A percentile compares a stretch with the other conserved stretches of the same genome.
Conservation (phyloP, 2,888 invertebrate species). For the Athrips mouffetella region DNA sequence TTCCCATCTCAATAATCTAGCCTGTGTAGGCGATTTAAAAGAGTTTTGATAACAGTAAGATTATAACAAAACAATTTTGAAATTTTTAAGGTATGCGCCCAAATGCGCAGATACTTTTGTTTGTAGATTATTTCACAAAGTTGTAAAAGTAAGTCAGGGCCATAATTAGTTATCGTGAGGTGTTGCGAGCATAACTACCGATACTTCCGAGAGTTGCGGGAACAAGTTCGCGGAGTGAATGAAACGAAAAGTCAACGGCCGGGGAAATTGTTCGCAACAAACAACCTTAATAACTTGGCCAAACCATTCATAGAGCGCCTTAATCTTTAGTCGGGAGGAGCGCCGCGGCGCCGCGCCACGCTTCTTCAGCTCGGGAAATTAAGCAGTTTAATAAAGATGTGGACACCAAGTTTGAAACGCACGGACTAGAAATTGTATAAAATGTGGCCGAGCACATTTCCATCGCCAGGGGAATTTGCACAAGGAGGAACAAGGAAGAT, state of each 20-base stretch:
- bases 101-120: too few relatives aligned
- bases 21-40: too few relatives aligned
- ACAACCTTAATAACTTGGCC: conserved; percentile 55
- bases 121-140: too few relatives aligned
- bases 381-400: conserved; percentile 32
- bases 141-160: conserved; percentile 8
- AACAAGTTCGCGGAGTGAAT: conserved; percentile 44
- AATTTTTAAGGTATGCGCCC: too few relatives aligned
- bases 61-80: too few relatives aligned
- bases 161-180: conserved; percentile 16
- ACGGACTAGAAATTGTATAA: conserved; percentile 76
- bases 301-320: conserved; percentile 52
- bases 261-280: conserved; percentile 54
- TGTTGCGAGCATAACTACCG: conserved; percentile 20
- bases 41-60: too few relatives aligned
- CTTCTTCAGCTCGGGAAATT: conserved; percentile 18
- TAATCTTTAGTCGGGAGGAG: conserved; percentile 35
- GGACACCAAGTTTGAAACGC: conserved; percentile 52
- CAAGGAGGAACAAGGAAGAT: conserved; percentile 77
- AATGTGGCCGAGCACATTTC: conserved; percentile 78
- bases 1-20: too few relatives aligned
- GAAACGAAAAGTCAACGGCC: conserved; percentile 64
- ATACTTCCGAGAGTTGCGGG: conserved; percentile 30
- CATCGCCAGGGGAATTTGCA: conserved; percentile 78
- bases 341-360: conserved; percentile 2